Evolutionary conservation across 2,113 vertebrate genomes (phyloP), one percentile per base, ranked within the genome.

Genomic region (Nannobrachium achirus): DNA sequence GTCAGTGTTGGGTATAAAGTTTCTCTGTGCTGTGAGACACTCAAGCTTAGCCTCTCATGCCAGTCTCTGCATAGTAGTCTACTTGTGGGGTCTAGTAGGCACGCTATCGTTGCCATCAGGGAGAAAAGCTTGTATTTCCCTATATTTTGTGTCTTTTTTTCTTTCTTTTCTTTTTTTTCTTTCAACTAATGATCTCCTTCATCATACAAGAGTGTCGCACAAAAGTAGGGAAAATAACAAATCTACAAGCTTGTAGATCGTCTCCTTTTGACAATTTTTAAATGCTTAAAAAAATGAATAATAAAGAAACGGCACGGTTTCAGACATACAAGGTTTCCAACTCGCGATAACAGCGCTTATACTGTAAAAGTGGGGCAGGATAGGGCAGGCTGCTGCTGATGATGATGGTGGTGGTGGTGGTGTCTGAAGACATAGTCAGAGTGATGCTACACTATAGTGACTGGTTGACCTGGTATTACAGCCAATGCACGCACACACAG

Each of bases 391-490:
- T 56, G 64, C 50, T 19, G 76, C 62, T n/a, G 49, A 58, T 75
- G 69, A 18, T 63, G 25, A 48, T 41, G 18, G 56, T 55, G 56
- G 63, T 20, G 63, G 70, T 55, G 15, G 55, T 65, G 58, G 4
- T 20, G 16, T 19, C 25, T 56, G 58, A 19, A 49, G 20, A 13
- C 48, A 33, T 33, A 4, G 25, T 42, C 66, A 72, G n/a, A 13
- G 40, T 65, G 78, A 81, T 69, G 58, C 60, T 50, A 60, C 56
- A 33, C 69, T 60, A 69, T 67, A 46, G 74, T 68, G 76, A 86
- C 80, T 57, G 63, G 75, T 39, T 79, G 76, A 75, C 69, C 76
- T 77, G 72, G 39, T 56, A 71, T 73, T 71, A 46, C 49, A 67
- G 44, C 60, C 20, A n/a, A n/a, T n/a, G n/a, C n/a, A 25, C 40